phyloP scores from a whole-genome alignment of 1,140 invertebrate species.

The Nasonia giraulti region DNA sequence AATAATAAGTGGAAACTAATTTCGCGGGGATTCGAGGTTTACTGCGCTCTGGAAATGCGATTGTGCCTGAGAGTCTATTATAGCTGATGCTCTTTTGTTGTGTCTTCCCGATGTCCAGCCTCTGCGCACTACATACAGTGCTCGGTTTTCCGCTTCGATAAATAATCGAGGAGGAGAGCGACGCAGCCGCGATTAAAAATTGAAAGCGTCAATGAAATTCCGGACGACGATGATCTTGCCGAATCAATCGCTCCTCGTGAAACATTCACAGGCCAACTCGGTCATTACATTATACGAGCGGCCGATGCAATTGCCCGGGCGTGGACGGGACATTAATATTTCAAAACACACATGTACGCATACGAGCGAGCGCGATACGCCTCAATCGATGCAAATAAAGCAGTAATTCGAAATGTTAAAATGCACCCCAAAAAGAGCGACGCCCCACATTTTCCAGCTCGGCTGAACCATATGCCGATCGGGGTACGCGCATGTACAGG shows the following conservation, averaged over 20 bases:
- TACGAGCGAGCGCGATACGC: neutral
- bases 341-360: constrained; percentile 12
- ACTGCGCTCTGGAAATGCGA: neutral
- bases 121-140: too few relatives aligned
- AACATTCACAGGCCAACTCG: neutral
- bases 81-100: neutral
- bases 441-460: neutral
- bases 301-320: constrained; percentile 14
- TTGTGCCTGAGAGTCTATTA: neutral
- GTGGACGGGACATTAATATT: constrained; percentile 37
- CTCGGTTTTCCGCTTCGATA: neutral
- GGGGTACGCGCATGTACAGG: neutral
- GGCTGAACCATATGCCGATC: constrained; percentile 4
- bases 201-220: neutral
- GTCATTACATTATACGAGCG: neutral
- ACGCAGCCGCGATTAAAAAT: neutral
- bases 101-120: too few relatives aligned
- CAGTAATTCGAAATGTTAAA: constrained; percentile 48
- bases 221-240: neutral
- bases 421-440: constrained; percentile 31
- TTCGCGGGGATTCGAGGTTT: constrained; percentile 12
- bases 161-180: neutral
- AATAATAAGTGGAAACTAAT: constrained; percentile 49
- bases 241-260: neutral
- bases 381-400: constrained; percentile 47